phyloP scores from a whole-genome alignment of 2,113 vertebrate genomes.

The Sorex fumeus region DNA sequence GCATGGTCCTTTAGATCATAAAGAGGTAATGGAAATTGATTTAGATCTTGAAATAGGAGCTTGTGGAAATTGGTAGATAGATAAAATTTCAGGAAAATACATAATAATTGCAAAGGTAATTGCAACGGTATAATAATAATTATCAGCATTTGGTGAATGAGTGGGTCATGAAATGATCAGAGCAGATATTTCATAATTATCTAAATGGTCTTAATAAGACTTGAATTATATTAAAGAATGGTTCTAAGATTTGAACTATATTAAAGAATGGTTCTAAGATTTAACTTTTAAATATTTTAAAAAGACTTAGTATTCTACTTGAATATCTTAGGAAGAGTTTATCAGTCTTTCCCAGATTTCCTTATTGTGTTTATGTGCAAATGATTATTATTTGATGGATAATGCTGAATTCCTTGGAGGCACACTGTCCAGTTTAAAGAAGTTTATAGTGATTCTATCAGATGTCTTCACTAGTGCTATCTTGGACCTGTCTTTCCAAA shows the following conservation, averaged over 20 bases:
- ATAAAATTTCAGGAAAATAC: neutral
- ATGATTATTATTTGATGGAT: constrained; percentile 27
- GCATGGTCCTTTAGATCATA: constrained; percentile 4
- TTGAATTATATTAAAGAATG: constrained; percentile 10
- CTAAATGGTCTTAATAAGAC: constrained; percentile 35
- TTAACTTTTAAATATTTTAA: no score
- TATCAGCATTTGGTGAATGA: neutral
- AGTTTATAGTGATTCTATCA: constrained; percentile 26
- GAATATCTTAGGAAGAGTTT: constrained; percentile 33
- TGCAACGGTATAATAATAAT: no score
- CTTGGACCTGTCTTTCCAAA: constrained; percentile 6
- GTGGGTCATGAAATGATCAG: neutral
- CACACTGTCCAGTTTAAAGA: no score
- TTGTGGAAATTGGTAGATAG: neutral
- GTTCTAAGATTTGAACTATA: constrained; percentile 30
- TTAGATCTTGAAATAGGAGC: constrained; percentile 20
- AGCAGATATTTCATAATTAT: neutral
- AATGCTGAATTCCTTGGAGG: constrained; percentile 24
- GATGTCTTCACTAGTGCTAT: constrained; percentile 21
- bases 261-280: constrained; percentile 29
- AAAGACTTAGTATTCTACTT: constrained; percentile 25
- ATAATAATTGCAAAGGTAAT: constrained; percentile 3
- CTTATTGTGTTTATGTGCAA: constrained; percentile 54
- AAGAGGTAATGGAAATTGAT: neutral
- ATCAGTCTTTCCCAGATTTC: constrained; percentile 3